Evolutionary conservation across 2,113 vertebrate species (phyloP), one percentile per base, ranked within the genome.

Genomic region (Clarias magur): DNA sequence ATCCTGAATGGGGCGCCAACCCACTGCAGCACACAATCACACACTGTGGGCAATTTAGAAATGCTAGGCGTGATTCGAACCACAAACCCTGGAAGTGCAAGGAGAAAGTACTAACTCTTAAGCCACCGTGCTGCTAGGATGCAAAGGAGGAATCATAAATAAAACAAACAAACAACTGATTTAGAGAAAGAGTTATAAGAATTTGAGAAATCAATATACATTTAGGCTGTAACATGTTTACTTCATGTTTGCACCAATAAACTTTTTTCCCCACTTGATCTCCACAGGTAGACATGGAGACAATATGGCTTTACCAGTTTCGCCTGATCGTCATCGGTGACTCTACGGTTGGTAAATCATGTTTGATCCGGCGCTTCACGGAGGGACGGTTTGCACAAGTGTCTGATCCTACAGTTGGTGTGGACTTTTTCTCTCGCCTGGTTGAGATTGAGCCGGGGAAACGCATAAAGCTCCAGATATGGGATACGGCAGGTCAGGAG

Each of bases 251-350:
- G 16, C 38, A 25, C 9, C n/a, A 48, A 34, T 2, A 57, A 56
- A 72, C 21, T 34, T 75, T 78, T 16, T 60, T 13, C 67, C 67
- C 6, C 8, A 56, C 13, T 75, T 42, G 60, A 4, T 60, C 62
- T 79, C 72, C 13, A 34, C 90, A 95, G 73, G 68, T 80, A 91
- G 90, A 92, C 89, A 99, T 99, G 98, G 97, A 99, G 93, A 96
- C 97, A 16, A 99, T 99, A 93, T 99, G 97, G 98, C 96, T 99
- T 15, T 99, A 99, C 92, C 98, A 99, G 94, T 98, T 98, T 91
- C 97, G 97, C 60, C 94, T 99, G 75, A 98, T 99, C 89, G 97
- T 99, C 92, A 97, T 99, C 82, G 98, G 97, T 59, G 97, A 98
- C 93, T 99, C 97, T 89, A 99, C 97, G 0, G 97, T 99, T 54